Conservation (phyloP, 2,888 invertebrate species). For the Drosophila mimica region DNA sequence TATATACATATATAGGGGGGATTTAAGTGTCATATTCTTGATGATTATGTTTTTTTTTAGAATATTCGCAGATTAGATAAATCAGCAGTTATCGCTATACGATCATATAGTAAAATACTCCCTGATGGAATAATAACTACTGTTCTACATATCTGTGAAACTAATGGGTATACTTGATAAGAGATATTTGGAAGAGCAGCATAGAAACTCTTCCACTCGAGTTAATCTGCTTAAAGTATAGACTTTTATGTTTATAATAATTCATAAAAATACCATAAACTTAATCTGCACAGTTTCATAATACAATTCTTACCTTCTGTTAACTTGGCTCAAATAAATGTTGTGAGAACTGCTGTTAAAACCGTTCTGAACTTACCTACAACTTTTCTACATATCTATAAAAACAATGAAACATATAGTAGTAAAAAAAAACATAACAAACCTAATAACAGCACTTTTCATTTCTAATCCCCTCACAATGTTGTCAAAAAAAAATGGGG, state of each 20-base stretch:
- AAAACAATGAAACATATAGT: background rate
- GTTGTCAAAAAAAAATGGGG: conserved; percentile 10
- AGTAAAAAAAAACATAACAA: background rate
- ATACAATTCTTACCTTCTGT: background rate
- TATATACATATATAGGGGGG: background rate
- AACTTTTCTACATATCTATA: background rate
- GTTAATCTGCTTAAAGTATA: background rate
- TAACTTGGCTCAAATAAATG: background rate
- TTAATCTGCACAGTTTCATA: background rate
- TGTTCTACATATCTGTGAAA: background rate
- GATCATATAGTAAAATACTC: background rate
- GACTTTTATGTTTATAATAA: too few relatives aligned
- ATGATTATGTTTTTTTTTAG: conserved; percentile 7
- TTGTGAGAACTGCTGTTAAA: background rate
- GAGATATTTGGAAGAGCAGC: background rate
- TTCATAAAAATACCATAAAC: background rate
- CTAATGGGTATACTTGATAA: background rate
- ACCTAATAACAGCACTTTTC: background rate
- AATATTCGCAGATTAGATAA: conserved; percentile 65
- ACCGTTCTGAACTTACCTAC: background rate
- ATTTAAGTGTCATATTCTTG: background rate
- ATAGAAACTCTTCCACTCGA: background rate
- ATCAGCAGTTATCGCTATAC: conserved; percentile 12
- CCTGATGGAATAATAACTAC: background rate
- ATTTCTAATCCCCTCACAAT: background rate